phyloP scores from a whole-genome alignment of 2,113 vertebrate species.

The Nettapus auritus region DNA sequence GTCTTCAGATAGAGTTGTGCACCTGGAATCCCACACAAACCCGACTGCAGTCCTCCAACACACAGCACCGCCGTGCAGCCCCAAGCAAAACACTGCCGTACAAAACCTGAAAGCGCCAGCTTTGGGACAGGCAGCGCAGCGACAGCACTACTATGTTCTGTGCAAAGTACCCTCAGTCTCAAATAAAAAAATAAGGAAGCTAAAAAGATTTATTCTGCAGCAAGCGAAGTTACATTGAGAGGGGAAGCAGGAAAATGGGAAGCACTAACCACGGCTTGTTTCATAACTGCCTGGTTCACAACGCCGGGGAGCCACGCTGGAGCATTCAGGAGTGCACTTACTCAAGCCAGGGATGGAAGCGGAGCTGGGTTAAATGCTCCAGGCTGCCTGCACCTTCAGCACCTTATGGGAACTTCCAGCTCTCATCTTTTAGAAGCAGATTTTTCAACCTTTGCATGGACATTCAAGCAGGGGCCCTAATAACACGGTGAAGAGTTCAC shows the following conservation, averaged over 20 bases:
- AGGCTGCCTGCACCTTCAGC: neutral
- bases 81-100: neutral
- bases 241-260: neutral
- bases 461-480: neutral
- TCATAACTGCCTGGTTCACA: no score
- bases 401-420: neutral
- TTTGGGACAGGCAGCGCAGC: neutral
- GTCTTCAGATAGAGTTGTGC: neutral
- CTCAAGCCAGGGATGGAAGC: neutral
- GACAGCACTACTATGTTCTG: neutral
- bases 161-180: neutral
- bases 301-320: neutral
- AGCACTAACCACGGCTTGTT: neutral
- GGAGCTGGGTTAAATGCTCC: neutral
- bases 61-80: neutral
- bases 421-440: neutral
- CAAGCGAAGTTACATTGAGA: neutral
- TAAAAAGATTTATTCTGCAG: neutral
- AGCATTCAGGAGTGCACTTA: neutral
- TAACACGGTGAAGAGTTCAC: neutral
- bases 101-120: neutral
- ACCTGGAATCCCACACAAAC: rapidly evolving
- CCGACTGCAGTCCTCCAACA: neutral
- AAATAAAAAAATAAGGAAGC: neutral
- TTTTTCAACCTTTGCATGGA: neutral